Evolutionary conservation across 2,888 invertebrate genomes (phyloP), one percentile per base, ranked within the genome.

Genomic region (Nowickia ferox): DNA sequence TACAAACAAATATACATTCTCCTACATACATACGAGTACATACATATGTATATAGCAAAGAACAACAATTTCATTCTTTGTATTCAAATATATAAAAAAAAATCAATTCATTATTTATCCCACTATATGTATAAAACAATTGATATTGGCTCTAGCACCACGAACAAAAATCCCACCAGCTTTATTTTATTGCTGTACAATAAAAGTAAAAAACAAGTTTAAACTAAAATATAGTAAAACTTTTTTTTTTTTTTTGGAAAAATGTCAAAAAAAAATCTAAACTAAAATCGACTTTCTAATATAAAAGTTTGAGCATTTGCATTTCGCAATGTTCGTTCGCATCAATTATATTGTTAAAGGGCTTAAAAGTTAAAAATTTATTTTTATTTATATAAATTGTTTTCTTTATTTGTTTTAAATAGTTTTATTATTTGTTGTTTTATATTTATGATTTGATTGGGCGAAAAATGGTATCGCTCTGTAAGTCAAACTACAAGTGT

Each of bases 101-200:
- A 85, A 85, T 85, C 85, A 86, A 86, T 86, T 86, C 76, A 68
- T 83, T 77, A 76, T 83, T 86, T 80, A 38, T 71, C 68, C 79
- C 68, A 86, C 79, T 83, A 44, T 51, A 76, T 59, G 76, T 75
- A 76, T 82, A 85, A 86, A 86, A 86, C 71, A 79, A 86, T 61
- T 76, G 83, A 72, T 82, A 71, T 19, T 59, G 61, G 51, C 63
- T 17, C 17, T 82, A 75, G 65, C 72, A 48, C 84, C 76, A 48
- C 22, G 9, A 44, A 17, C 10, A 17, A 68, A 80, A 69, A 69
- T 65, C 17, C 69, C 69, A 53, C 71, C 81, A 82, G 82, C 78
- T 85, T 82, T 74, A 68, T 82, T 78, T 82, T 82, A 85, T 74
- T 74, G 78, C 38, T 57, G 53, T 78, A 75, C 74, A 85, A 85